phyloP scores from a whole-genome alignment of 1,140 invertebrate genomes.

The Bacillus rossius region DNA sequence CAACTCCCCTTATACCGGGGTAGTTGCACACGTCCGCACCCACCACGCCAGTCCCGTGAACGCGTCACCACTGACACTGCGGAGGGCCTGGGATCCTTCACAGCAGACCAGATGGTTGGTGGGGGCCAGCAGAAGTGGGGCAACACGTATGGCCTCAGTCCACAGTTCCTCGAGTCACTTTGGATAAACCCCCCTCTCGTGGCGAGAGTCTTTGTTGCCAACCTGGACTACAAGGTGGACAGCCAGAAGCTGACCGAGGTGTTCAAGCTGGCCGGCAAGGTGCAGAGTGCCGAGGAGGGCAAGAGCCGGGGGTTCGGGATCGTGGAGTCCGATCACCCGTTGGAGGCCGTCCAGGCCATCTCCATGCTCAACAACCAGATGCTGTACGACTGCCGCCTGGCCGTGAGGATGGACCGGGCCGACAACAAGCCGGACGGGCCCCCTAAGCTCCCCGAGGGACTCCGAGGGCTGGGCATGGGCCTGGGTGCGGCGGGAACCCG shows the following conservation, averaged over 20 bases:
- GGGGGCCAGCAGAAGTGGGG: slow-evolving; percentile 50
- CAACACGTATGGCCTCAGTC: slow-evolving; percentile 90
- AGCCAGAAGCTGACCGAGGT: slow-evolving; percentile 93
- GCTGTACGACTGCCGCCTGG: slow-evolving; percentile 88
- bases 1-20: too few relatives aligned
- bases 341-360: slow-evolving; percentile 97
- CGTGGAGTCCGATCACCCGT: slow-evolving; percentile 94
- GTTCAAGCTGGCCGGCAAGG: slow-evolving; percentile 92
- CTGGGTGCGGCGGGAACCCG: slow-evolving; percentile 86
- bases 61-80: too few relatives aligned
- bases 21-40: too few relatives aligned
- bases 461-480: slow-evolving; percentile 87
- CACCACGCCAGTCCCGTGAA: too few relatives aligned
- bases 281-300: slow-evolving; percentile 89
- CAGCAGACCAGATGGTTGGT: slow-evolving; percentile 15
- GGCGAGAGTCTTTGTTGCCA: slow-evolving; percentile 95
- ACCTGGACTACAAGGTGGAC: slow-evolving; percentile 96
- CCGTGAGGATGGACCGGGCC: slow-evolving; percentile 82
- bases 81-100: slow-evolving; percentile 9
- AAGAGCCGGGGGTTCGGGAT: slow-evolving; percentile 94
- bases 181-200: slow-evolving; percentile 90
- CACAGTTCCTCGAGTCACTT: slow-evolving; percentile 87
- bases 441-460: slow-evolving; percentile 78
- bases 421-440: slow-evolving; percentile 52
- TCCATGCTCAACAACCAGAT: slow-evolving; percentile 97